Percentiles rank a stretch among this genome's conserved stretches.
Evolutionary conservation across 2,113 vertebrate species (phyloP).

Genomic region (Cyprinodon brontotheroides): DNA sequence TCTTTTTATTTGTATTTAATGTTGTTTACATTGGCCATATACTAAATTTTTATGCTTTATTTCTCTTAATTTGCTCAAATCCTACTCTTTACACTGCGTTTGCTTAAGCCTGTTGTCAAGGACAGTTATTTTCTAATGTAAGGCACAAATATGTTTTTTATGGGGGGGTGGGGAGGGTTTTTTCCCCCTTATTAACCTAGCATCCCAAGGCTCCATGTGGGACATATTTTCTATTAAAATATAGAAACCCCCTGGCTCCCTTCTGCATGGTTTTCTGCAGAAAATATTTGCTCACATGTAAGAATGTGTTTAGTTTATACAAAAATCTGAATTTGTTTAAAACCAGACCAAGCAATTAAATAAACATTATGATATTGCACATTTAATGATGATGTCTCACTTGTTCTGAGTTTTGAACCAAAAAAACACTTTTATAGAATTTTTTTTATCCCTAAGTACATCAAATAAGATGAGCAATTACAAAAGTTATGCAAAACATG

Average conservation of each 20-base stretch:
- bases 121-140: not conserved
- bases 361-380: not conserved
- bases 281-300: not conserved
- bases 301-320: not conserved
- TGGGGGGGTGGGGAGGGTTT: too few relatives aligned
- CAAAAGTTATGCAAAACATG: not conserved
- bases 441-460: not conserved
- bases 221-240: not conserved
- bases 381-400: not conserved
- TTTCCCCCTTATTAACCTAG: not conserved
- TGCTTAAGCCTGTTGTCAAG: too few relatives aligned
- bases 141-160: not conserved
- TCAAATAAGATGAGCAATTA: not conserved
- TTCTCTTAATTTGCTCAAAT: too few relatives aligned
- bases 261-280: not conserved
- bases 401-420: not conserved
- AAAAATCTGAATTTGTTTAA: not conserved
- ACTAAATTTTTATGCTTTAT: too few relatives aligned
- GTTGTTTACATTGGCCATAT: too few relatives aligned
- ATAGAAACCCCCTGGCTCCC: not conserved
- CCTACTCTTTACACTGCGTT: too few relatives aligned
- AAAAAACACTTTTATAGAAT: not conserved
- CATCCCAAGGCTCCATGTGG: not conserved
- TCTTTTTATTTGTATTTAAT: too few relatives aligned
- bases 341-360: not conserved